These are phyloP conservation scores for Drosophila kanapiae DNA, from an alignment of 1,140 invertebrate species.

Conservation along the genomic window DNA sequence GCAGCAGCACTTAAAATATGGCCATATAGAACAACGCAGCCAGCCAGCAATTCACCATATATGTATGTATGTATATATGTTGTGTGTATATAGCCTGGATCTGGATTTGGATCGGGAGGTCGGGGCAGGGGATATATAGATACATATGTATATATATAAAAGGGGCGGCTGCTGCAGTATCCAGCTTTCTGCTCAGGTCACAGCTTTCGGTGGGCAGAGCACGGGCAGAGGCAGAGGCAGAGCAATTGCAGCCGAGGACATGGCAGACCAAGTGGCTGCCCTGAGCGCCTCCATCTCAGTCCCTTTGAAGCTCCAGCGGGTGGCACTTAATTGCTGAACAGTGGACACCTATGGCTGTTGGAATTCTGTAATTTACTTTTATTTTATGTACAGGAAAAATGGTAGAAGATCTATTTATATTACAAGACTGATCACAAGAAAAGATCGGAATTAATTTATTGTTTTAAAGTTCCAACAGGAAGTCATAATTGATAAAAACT, in stretches of 20 bases:
- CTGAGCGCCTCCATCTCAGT: not conserved
- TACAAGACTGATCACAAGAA: too few relatives aligned
- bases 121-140: not conserved
- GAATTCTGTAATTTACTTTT: not conserved
- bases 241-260: constrained; percentile 39
- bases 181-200: constrained; percentile 48
- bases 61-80: constrained; percentile 11
- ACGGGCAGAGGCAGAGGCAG: constrained; percentile 44
- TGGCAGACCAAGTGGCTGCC: constrained; percentile 37
- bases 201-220: constrained; percentile 45
- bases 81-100: constrained; percentile 32
- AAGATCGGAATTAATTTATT: too few relatives aligned
- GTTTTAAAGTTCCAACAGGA: too few relatives aligned
- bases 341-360: not conserved
- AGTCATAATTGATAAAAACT: too few relatives aligned
- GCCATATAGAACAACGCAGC: constrained; percentile 60
- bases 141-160: constrained; percentile 5
- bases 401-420: too few relatives aligned
- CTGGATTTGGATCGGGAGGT: constrained; percentile 1
- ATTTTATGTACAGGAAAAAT: not conserved
- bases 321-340: constrained; percentile 7
- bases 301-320: constrained; percentile 12
- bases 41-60: not conserved
- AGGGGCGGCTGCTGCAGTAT: constrained; percentile 42
- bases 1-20: constrained; percentile 76